Evolutionary conservation across 2,888 invertebrate genomes (phyloP).

Genomic region (Gonocerus acuteangulatus): DNA sequence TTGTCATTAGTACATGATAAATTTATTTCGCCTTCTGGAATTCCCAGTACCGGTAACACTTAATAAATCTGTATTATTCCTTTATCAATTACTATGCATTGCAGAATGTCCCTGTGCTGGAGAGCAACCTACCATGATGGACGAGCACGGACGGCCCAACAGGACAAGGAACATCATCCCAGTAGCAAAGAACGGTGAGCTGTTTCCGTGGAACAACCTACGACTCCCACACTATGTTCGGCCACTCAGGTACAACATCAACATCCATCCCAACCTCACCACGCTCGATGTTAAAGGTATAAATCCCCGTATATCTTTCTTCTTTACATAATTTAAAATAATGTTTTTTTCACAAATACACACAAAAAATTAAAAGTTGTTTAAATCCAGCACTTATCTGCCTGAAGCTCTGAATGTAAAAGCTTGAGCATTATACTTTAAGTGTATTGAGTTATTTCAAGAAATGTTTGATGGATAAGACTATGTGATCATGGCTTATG

Average conservation of each 20-base stretch:
- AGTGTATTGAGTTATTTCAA: too few species aligned
- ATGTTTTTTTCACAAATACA: background rate
- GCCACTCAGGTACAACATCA: slow-evolving; percentile 78
- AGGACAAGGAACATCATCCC: slow-evolving; percentile 56
- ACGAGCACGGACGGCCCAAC: slow-evolving; percentile 54
- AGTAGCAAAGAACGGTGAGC: slow-evolving; percentile 64
- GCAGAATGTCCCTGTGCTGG: slow-evolving; percentile 63
- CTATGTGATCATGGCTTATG: too few species aligned
- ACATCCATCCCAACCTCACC: slow-evolving; percentile 86
- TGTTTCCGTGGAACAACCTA: slow-evolving; percentile 68
- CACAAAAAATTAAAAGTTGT: background rate
- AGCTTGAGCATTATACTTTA: too few species aligned
- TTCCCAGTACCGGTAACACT: too few species aligned
- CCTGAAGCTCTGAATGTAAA: too few species aligned
- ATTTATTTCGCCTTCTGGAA: too few species aligned
- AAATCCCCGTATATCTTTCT: background rate
- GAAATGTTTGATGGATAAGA: too few species aligned
- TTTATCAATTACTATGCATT: too few species aligned
- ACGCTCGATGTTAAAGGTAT: slow-evolving; percentile 80
- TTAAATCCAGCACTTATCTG: background rate
- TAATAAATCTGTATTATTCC: too few species aligned
- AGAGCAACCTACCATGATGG: slow-evolving; percentile 55
- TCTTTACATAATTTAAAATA: slow-evolving; percentile 35
- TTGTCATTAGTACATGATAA: too few species aligned
- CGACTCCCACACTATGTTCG: slow-evolving; percentile 69